Percentiles rank a stretch among this genome's conserved stretches.
These are phyloP conservation scores for Nomada lathburiana DNA, from an alignment of 2,888 invertebrate species.

Conservation along the genomic window DNA sequence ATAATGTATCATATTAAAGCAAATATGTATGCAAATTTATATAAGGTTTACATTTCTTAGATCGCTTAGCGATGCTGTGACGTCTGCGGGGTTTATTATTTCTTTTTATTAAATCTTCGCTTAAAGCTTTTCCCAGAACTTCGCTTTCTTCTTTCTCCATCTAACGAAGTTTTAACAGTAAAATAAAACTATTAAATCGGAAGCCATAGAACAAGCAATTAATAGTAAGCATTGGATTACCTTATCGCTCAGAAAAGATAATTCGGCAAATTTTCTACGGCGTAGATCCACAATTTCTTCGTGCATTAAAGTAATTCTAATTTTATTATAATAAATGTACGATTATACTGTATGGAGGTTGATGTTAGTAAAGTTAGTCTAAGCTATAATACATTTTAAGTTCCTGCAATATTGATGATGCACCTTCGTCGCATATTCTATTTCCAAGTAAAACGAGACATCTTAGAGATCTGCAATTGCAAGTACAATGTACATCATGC, in stretches of 20 bases:
- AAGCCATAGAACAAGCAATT: neutral
- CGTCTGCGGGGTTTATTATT: constrained; percentile 12
- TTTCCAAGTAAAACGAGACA: constrained; percentile 72
- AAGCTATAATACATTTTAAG: constrained; percentile 64
- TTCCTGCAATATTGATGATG: constrained; percentile 64
- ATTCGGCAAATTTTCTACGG: constrained; percentile 59
- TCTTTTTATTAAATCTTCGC: constrained; percentile 6
- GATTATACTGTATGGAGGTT: neutral
- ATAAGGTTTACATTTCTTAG: constrained; percentile 52
- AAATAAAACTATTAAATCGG: no score
- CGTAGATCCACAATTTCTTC: constrained; percentile 78
- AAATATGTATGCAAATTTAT: neutral
- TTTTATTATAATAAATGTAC: constrained; percentile 40
- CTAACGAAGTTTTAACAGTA: neutral
- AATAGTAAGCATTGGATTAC: constrained; percentile 15
- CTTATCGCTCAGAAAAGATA: constrained; percentile 37
- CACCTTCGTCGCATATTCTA: constrained; percentile 71
- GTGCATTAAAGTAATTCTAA: constrained; percentile 76
- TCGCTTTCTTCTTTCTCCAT: neutral
- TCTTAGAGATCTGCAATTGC: constrained; percentile 66
- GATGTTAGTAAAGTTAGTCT: neutral
- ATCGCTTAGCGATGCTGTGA: constrained; percentile 23
- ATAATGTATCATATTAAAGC: neutral
- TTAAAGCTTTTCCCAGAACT: neutral
- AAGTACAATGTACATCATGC: neutral